Evolutionary conservation across 2,113 vertebrate species (phyloP).

Genomic region (Oryzias javanicus): DNA sequence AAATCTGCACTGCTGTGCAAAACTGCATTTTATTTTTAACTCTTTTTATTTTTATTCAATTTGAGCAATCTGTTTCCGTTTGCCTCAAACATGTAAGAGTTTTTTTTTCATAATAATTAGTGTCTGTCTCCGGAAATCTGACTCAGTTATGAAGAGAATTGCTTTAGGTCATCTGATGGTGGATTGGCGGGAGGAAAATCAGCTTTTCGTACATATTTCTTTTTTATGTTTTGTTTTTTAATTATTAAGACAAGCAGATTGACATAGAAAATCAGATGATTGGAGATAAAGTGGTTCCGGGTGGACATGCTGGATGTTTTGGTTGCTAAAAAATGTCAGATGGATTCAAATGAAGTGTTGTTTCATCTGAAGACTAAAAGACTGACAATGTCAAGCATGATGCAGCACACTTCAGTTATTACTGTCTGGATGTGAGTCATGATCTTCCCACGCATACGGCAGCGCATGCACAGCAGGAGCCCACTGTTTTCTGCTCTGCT

Average conservation of each 20-base stretch:
- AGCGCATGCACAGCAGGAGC: conserved; percentile 35
- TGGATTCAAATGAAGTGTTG: conserved; percentile 23
- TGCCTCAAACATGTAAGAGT: conserved; percentile 1
- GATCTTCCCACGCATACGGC: conserved; percentile 56
- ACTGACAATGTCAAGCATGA: conserved; percentile 59
- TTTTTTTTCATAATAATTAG: neutral
- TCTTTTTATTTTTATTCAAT: conserved; percentile 9
- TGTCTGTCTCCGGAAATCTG: neutral
- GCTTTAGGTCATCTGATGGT: conserved; percentile 7
- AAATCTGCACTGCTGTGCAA: neutral
- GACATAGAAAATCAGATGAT: too few relatives aligned
- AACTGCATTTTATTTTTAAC: neutral
- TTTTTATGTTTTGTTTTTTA: too few relatives aligned
- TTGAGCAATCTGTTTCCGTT: conserved; percentile 5
- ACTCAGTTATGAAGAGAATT: neutral
- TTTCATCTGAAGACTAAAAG: conserved; percentile 26
- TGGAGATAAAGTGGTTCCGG: too few relatives aligned
- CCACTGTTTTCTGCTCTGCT: conserved; percentile 13
- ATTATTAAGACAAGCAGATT: too few relatives aligned
- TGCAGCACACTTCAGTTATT: conserved; percentile 54
- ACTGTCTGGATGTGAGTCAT: conserved; percentile 65
- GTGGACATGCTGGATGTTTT: neutral
- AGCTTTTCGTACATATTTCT: too few relatives aligned
- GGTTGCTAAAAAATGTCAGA: conserved; percentile 2
- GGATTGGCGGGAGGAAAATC: neutral